Conservation (phyloP, 1,140 invertebrate species). For the Venturia canescens region DNA sequence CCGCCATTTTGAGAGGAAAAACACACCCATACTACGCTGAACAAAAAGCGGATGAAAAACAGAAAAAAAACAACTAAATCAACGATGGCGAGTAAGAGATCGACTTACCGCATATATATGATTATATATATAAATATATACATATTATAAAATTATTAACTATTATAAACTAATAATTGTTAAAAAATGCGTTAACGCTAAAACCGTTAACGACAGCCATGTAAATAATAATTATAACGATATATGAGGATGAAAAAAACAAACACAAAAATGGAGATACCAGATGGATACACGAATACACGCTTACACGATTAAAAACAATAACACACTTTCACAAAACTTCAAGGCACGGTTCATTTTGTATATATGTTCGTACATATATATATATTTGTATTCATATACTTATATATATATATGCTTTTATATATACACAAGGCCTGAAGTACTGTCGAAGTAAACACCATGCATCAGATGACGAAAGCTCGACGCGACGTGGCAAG, state of each 20-base stretch:
- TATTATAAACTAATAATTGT: neutral
- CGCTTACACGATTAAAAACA: too few species aligned
- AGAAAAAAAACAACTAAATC: slow-evolving; percentile 8
- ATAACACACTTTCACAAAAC: too few species aligned
- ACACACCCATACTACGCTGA: too few species aligned
- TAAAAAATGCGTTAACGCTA: slow-evolving; percentile 15
- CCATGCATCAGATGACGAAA: slow-evolving; percentile 29
- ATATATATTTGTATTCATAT: slow-evolving; percentile 41
- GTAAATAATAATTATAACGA: slow-evolving; percentile 37
- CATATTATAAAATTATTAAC: slow-evolving; percentile 6
- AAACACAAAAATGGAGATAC: too few species aligned
- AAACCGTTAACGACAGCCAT: slow-evolving; percentile 53
- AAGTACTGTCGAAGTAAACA: slow-evolving; percentile 31
- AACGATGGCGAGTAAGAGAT: too few species aligned
- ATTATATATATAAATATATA: slow-evolving; percentile 27
- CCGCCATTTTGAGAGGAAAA: too few species aligned
- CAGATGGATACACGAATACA: too few species aligned
- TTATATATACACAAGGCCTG: neutral
- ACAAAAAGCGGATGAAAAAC: too few species aligned
- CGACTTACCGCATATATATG: too few species aligned
- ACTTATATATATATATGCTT: slow-evolving; percentile 27
- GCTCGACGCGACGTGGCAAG: neutral
- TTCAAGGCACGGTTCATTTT: too few species aligned
- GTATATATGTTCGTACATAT: too few species aligned
- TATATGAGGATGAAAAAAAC: too few species aligned